A percentile compares a stretch with the other conserved stretches of the same genome.
phyloP scores from a whole-genome alignment of 2,797 vertebrate species.

The Nothura maculosa region DNA sequence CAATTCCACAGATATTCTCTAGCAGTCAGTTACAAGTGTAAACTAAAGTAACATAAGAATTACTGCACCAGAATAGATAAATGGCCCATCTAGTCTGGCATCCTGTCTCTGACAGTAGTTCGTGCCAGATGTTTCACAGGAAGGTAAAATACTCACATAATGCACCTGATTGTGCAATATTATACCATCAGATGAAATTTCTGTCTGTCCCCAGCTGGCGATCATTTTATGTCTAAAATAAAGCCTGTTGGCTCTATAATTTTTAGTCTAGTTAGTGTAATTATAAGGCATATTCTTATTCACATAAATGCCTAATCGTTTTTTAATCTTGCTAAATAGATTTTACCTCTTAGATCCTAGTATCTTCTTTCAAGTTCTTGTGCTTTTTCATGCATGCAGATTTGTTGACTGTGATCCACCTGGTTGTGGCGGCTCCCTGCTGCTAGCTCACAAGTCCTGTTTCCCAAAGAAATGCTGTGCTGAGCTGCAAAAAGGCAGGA shows the following conservation, averaged over 20 bases:
- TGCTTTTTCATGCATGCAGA: background rate
- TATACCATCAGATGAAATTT: conserved; percentile 9
- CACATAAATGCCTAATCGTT: background rate
- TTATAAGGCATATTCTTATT: conserved; percentile 50
- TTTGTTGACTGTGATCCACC: background rate
- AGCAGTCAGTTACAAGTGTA: conserved; percentile 16
- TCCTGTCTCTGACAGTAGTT: conserved; percentile 18
- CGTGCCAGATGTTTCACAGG: conserved; percentile 62
- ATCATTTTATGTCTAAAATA: conserved; percentile 55
- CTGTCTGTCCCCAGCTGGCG: conserved; percentile 54
- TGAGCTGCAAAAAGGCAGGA: fast-evolving
- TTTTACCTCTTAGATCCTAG: conserved; percentile 7
- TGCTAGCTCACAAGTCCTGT: fast-evolving
- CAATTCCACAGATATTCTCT: conserved; percentile 51
- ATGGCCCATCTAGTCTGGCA: conserved; percentile 51
- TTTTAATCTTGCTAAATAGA: conserved; percentile 40
- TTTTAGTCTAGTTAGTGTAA: conserved; percentile 65
- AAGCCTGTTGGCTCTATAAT: conserved; percentile 47
- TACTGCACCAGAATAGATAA: conserved; percentile 25
- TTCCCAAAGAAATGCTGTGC: background rate
- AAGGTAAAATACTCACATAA: conserved; percentile 54
- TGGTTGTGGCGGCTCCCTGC: fast-evolving
- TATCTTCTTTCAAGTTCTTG: background rate
- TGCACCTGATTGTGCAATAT: conserved; percentile 51
- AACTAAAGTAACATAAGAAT: conserved; percentile 34